Conservation (phyloP, 64 coral and sea anemone genomes). For the Hydrozoanthus tunicans region DNA sequence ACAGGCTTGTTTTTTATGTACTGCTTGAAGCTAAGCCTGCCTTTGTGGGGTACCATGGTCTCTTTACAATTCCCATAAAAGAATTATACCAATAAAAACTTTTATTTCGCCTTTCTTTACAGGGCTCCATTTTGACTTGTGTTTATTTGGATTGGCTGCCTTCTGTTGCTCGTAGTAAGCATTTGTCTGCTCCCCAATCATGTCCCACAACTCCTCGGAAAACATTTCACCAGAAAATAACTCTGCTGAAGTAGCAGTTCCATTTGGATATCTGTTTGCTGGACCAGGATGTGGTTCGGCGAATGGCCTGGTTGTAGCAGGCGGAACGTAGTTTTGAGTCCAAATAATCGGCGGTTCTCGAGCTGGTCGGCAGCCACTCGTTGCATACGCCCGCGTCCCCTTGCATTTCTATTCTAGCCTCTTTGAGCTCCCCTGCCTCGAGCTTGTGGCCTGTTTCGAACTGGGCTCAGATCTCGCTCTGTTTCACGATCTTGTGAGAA, state of each 20-base stretch:
- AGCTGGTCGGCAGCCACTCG: not conserved
- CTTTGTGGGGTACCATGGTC: slow-evolving; percentile 71
- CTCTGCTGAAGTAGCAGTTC: not conserved
- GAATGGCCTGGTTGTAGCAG: not conserved
- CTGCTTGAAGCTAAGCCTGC: slow-evolving; percentile 58
- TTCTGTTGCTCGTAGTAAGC: slow-evolving; percentile 9
- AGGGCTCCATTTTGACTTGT: slow-evolving; percentile 42
- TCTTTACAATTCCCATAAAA: slow-evolving; percentile 66
- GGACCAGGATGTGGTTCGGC: slow-evolving; percentile 3
- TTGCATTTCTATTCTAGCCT: not conserved
- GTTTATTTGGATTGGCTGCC: slow-evolving; percentile 9
- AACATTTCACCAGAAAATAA: not conserved
- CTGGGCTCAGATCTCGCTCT: not conserved
- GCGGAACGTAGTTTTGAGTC: not conserved
- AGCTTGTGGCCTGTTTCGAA: slow-evolving; percentile 3
- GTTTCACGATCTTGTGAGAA: not conserved
- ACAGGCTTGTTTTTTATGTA: slow-evolving; percentile 75
- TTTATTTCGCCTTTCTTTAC: slow-evolving; percentile 60
- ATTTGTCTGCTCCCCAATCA: not conserved
- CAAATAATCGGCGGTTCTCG: not conserved
- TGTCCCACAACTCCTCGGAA: slow-evolving; percentile 4
- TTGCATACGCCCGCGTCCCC: not conserved
- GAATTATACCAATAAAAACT: slow-evolving; percentile 68
- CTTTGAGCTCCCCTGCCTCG: not conserved
- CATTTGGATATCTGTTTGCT: slow-evolving; percentile 4